A percentile compares a stretch with the other conserved stretches of the same genome.
These are phyloP conservation scores for Vombatus ursinus DNA, from an alignment of 2,113 vertebrate genomes.

Conservation along the genomic window DNA sequence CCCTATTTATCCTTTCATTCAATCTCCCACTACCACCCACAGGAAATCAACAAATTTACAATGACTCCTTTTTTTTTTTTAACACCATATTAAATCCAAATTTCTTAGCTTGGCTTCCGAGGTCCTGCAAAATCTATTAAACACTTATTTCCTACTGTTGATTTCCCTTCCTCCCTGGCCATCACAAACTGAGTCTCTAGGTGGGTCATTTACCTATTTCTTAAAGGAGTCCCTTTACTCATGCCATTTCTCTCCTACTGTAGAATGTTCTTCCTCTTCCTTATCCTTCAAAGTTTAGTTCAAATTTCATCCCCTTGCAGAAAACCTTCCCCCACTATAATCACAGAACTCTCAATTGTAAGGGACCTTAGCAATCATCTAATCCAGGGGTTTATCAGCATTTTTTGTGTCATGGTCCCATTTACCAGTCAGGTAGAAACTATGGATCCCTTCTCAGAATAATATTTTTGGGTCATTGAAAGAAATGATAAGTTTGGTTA, in stretches of 20 bases:
- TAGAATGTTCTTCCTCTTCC: not conserved
- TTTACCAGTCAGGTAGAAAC: not conserved
- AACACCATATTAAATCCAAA: not conserved
- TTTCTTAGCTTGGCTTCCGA: not conserved
- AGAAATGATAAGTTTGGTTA: not conserved
- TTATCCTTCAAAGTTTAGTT: not conserved
- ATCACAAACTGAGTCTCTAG: not conserved
- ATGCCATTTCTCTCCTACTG: not conserved
- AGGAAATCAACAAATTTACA: not conserved
- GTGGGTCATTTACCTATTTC: not conserved
- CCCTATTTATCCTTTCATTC: not conserved
- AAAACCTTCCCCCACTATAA: not conserved
- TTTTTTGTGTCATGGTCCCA: not conserved
- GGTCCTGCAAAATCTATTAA: not conserved
- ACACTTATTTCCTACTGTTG: not conserved
- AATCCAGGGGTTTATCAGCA: no score
- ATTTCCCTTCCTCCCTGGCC: not conserved
- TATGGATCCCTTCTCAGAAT: no score
- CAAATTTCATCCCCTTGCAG: not conserved
- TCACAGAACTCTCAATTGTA: not conserved
- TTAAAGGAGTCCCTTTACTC: not conserved
- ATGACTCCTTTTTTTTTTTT: not conserved
- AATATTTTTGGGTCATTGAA: not conserved
- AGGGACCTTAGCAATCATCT: no score
- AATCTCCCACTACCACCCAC: not conserved